Evolutionary conservation across 2,888 invertebrate genomes (phyloP), one percentile per base, ranked within the genome.

Genomic region (Beris chalybata): DNA sequence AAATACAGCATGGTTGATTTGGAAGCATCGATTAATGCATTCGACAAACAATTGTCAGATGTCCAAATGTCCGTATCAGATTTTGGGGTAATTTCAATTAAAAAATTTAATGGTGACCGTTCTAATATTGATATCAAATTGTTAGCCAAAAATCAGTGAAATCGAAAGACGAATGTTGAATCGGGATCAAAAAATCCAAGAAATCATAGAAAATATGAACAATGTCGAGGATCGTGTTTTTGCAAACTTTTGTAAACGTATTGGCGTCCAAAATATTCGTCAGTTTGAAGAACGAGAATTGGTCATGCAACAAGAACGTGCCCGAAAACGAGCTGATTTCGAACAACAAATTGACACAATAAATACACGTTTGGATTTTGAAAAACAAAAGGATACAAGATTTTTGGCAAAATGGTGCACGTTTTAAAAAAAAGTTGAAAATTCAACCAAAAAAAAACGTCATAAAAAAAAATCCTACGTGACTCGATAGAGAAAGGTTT

Each of bases 271-370:
- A 67, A 98, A 99, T 81, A 99, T 99, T 75, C 90, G 96, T 0
- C 97, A 97, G 76, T 99, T 98, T 81, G 99, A 99, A 82, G 97
- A 99, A 82, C 86, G 97, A 32, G 98, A 99, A 82, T 81, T 99
- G 75, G 87, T 93, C 71, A 92, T 93, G 71, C 95, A 96, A 78
- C 97, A 98, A 81, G 97, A 99, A 81, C 86, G 96, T 57, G 95
- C 95, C 71, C 94, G 96, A 78, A 92, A 92, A 72, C 87, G 97
- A 71, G 88, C 97, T 80, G 97, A 97, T 81, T 97, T 95, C 82
- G 96, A 98, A 76, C 95, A 95, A 78, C 97, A 99, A 81, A 93
- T 93, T 73, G 95, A 96, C 83, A 87, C 94, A 69, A 90, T 97
- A 74, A 88, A 91, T 64, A 96, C 95, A 78, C 96, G 98, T 81